These are phyloP conservation scores for Varanus komodoensis DNA, from an alignment of 2,113 vertebrate species.

Conservation along the genomic window DNA sequence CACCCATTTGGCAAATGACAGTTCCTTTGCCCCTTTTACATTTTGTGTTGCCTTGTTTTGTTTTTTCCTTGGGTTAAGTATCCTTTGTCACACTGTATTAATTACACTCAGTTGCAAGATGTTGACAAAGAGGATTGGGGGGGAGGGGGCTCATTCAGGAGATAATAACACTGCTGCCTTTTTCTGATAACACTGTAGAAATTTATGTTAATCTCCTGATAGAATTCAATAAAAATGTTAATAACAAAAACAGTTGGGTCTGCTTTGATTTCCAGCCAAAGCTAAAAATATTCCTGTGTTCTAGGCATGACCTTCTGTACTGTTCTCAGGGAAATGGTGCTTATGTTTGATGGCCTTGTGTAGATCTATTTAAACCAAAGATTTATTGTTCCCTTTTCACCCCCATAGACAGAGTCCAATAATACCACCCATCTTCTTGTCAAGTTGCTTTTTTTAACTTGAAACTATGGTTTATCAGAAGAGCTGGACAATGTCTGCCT, in stretches of 20 bases:
- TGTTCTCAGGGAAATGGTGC: background rate
- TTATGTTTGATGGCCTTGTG: conserved; percentile 12
- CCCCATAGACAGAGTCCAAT: background rate
- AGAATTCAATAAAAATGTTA: conserved; percentile 13
- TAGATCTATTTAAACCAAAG: conserved; percentile 12
- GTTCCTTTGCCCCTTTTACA: background rate
- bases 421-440: background rate
- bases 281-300: conserved; percentile 24
- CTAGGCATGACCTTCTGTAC: conserved; percentile 5
- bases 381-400: conserved; percentile 17
- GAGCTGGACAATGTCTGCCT: background rate
- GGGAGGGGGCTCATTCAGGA: background rate
- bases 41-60: background rate
- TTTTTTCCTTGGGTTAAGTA: background rate
- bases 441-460: background rate
- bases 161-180: conserved; percentile 6
- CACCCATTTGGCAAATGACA: background rate
- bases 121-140: background rate
- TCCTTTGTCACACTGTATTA: background rate
- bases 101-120: background rate
- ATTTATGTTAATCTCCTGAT: conserved; percentile 10
- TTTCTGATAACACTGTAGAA: conserved; percentile 11
- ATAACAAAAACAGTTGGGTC: background rate
- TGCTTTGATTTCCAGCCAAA: conserved; percentile 9
- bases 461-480: background rate